Evolutionary conservation across 23 tunicate genomes (phyloP).

Genomic region (Trididemnum clinides): DNA sequence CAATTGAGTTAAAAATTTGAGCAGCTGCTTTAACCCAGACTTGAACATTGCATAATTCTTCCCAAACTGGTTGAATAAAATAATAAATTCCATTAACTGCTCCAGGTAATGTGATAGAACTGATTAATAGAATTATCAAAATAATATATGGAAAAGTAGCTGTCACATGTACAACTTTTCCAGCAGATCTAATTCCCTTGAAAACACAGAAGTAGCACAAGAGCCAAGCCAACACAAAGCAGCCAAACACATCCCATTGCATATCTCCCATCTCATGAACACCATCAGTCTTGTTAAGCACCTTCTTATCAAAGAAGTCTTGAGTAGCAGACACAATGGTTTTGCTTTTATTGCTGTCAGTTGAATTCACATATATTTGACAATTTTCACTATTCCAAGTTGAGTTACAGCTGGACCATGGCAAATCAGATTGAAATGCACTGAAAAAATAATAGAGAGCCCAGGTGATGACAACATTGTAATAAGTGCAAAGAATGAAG

Average conservation of each 20-base stretch:
- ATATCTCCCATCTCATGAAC: constrained; percentile 84
- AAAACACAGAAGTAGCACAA: constrained; percentile 75
- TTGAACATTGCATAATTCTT: constrained; percentile 49
- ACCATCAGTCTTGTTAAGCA: constrained; percentile 73
- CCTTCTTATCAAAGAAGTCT: constrained; percentile 73
- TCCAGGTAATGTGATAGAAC: constrained; percentile 64
- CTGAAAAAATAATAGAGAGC: constrained; percentile 84
- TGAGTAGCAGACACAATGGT: constrained; percentile 51
- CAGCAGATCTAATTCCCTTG: constrained; percentile 81
- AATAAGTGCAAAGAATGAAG: constrained; percentile 79
- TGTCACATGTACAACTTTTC: constrained; percentile 92
- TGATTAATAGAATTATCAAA: constrained; percentile 57
- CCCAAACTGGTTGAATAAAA: constrained; percentile 80
- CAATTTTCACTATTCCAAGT: constrained; percentile 79
- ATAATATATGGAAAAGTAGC: constrained; percentile 89
- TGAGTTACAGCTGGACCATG: constrained; percentile 79
- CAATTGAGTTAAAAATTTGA: constrained; percentile 88
- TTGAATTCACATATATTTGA: neutral
- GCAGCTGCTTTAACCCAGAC: constrained; percentile 96
- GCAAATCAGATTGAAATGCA: constrained; percentile 60
- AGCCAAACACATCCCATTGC: constrained; percentile 83
- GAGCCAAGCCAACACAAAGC: constrained; percentile 82
- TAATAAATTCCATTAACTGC: constrained; percentile 68
- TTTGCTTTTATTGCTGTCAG: neutral
- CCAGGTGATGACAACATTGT: constrained; percentile 88